Percentiles rank a stretch among this genome's conserved stretches.
Conservation (phyloP, 2,888 invertebrate genomes). For the Apodemia mormo region DNA sequence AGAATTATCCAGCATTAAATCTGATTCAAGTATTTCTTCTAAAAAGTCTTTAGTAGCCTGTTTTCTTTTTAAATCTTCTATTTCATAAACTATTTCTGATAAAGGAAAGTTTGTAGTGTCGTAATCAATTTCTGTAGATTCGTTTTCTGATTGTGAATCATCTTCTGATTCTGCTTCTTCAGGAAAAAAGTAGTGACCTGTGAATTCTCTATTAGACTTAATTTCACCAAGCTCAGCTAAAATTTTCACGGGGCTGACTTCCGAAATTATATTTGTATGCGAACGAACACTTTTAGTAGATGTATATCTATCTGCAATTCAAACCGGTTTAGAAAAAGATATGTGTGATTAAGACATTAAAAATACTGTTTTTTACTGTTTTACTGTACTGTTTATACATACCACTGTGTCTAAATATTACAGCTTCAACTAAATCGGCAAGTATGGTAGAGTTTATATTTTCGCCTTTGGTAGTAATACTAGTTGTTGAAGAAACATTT, state of each 20-base stretch:
- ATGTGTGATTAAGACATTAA: background rate
- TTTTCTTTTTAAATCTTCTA: slow-evolving; percentile 61
- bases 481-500: slow-evolving; percentile 50
- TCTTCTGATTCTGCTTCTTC: slow-evolving; percentile 62
- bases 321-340: background rate
- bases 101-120: slow-evolving; percentile 52
- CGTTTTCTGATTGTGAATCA: slow-evolving; percentile 37
- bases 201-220: slow-evolving; percentile 57
- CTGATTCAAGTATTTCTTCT: slow-evolving; percentile 69
- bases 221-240: slow-evolving; percentile 64
- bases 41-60: slow-evolving; percentile 64
- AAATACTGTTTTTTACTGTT: too few relatives aligned
- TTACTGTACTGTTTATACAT: slow-evolving; percentile 27
- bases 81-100: slow-evolving; percentile 62
- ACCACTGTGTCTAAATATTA: slow-evolving; percentile 70
- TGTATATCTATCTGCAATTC: slow-evolving; percentile 53
- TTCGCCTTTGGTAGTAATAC: slow-evolving; percentile 50
- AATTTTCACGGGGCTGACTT: slow-evolving; percentile 58
- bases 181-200: slow-evolving; percentile 74
- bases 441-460: slow-evolving; percentile 67
- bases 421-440: slow-evolving; percentile 70
- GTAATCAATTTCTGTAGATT: slow-evolving; percentile 58
- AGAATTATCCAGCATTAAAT: slow-evolving; percentile 51
- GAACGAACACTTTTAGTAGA: slow-evolving; percentile 40
- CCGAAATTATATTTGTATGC: slow-evolving; percentile 40